phyloP scores from a whole-genome alignment of 2,113 vertebrate genomes.

The Syngnathus typhle region DNA sequence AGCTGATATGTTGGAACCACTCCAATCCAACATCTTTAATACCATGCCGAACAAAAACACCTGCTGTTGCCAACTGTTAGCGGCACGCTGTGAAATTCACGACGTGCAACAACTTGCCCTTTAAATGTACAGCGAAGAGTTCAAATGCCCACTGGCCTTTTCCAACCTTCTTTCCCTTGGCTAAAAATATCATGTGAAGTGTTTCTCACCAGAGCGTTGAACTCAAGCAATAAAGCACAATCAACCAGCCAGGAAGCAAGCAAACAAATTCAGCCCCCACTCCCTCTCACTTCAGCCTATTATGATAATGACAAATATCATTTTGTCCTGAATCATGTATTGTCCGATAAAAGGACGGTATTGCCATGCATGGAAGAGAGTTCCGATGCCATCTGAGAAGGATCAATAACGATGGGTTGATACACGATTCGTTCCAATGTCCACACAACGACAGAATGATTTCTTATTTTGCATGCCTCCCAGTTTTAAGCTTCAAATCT shows the following conservation, averaged over 20 bases:
- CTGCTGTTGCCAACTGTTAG: slow-evolving; percentile 23
- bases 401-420: slow-evolving; percentile 58
- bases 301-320: slow-evolving; percentile 65
- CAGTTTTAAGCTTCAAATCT: background rate
- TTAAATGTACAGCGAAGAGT: slow-evolving; percentile 59
- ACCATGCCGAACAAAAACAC: no score
- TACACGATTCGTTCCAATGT: slow-evolving; percentile 11
- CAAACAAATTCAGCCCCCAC: slow-evolving; percentile 10
- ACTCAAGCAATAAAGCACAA: slow-evolving; percentile 49
- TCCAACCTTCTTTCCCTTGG: slow-evolving; percentile 39
- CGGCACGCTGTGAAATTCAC: slow-evolving; percentile 46
- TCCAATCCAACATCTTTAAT: no score
- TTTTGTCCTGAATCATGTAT: slow-evolving; percentile 70
- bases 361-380: slow-evolving; percentile 49
- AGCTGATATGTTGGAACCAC: no score
- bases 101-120: slow-evolving; percentile 59
- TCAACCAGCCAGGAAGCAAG: slow-evolving; percentile 21
- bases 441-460: slow-evolving; percentile 34
- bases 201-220: slow-evolving; percentile 38
- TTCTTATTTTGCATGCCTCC: background rate
- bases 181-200: slow-evolving; percentile 57
- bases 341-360: slow-evolving; percentile 51
- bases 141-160: slow-evolving; percentile 56
- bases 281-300: slow-evolving; percentile 58
- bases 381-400: slow-evolving; percentile 58